Evolutionary conservation across 2,888 invertebrate genomes (phyloP).

Genomic region (Papilio elwesi): DNA sequence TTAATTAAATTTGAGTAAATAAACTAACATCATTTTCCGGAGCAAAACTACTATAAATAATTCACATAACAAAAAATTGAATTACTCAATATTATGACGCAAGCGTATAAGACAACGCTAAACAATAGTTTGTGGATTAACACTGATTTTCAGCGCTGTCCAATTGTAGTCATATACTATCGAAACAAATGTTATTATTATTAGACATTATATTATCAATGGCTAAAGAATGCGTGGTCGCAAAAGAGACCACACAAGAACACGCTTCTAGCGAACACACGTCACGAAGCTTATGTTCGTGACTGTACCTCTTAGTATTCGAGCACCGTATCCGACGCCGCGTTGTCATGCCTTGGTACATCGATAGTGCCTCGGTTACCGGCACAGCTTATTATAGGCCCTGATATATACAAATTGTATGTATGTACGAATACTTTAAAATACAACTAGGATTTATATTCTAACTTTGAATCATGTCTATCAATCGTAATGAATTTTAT

Average conservation of each 20-base stretch:
- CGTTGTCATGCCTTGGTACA: constrained; percentile 76
- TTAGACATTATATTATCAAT: neutral
- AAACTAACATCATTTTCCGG: neutral
- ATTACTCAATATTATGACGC: too few relatives aligned
- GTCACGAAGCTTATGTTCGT: constrained; percentile 66
- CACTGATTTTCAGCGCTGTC: too few relatives aligned
- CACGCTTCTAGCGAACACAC: constrained; percentile 45
- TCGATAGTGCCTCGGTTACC: constrained; percentile 58
- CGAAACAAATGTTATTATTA: neutral
- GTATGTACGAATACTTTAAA: too few relatives aligned
- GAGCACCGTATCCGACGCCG: constrained; percentile 51
- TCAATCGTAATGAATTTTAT: too few relatives aligned
- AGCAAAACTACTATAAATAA: neutral
- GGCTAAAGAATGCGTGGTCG: constrained; percentile 6
- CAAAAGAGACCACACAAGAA: constrained; percentile 17
- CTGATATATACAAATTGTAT: too few relatives aligned
- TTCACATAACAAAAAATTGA: too few relatives aligned
- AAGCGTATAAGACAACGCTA: too few relatives aligned
- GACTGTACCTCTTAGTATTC: constrained; percentile 77
- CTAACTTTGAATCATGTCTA: too few relatives aligned
- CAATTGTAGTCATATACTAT: neutral
- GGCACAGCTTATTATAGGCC: neutral
- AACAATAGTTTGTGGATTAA: too few relatives aligned
- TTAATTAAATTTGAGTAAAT: neutral
- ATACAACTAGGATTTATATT: too few relatives aligned